phyloP scores from a whole-genome alignment of 2,888 invertebrate genomes.

The Geotrupes spiniger region DNA sequence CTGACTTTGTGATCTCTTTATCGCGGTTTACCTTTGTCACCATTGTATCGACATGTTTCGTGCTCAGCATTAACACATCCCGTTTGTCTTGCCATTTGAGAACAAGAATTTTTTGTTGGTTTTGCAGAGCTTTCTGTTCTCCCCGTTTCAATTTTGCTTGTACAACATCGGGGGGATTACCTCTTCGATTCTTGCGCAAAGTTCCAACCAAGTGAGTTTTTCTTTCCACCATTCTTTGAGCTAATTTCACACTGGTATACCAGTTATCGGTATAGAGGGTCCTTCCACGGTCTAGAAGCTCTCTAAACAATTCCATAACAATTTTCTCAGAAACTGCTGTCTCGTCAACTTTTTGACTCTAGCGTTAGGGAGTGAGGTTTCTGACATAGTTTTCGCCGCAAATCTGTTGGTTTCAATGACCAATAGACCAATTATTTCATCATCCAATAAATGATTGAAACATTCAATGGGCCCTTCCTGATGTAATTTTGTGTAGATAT shows the following conservation, averaged over 20 bases:
- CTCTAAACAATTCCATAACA: slow-evolving; percentile 20
- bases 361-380: no score
- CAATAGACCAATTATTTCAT: no score
- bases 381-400: no score
- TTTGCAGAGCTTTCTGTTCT: slow-evolving; percentile 20
- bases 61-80: slow-evolving; percentile 35
- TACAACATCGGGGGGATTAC: slow-evolving; percentile 29
- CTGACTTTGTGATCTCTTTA: slow-evolving; percentile 20
- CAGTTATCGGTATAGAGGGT: slow-evolving; percentile 31
- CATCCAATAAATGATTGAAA: no score
- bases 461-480: no score
- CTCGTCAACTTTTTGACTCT: not conserved
- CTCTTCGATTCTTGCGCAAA: slow-evolving; percentile 8
- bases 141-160: slow-evolving; percentile 27
- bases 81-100: slow-evolving; percentile 38
- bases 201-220: slow-evolving; percentile 34
- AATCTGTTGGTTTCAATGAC: no score
- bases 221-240: no score
- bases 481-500: no score
- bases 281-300: slow-evolving; percentile 23
- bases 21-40: not conserved
- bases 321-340: slow-evolving; percentile 11
- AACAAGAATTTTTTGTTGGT: slow-evolving; percentile 29
- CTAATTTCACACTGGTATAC: slow-evolving; percentile 31
- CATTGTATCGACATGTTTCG: slow-evolving; percentile 28